Base-by-base conservation (phyloP, 2,113 vertebrate species). In the Macaca mulatta region DNA sequence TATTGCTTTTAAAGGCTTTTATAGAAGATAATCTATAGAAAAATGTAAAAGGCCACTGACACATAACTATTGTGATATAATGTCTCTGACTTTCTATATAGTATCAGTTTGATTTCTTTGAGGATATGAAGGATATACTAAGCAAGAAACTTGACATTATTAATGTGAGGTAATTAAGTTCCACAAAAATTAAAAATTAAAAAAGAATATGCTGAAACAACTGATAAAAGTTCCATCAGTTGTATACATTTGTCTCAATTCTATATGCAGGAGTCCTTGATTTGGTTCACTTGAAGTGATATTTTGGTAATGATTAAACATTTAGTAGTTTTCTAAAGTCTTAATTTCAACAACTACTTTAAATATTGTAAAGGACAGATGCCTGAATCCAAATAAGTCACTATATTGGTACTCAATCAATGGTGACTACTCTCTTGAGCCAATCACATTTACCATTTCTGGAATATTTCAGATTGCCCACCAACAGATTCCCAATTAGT, bases 131-230 rank as follows among this genome's bases (percentile, higher is more conserved):
- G 79, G 13, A 43, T 93, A 92, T 48, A 78, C 35, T 82, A 90
- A 82, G 50, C 35, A 72, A 69, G 80, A 96, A 87, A 11, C 80
- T 86, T 96, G 90, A 57, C 80, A 97, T 94, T 93, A 93, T 59
- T 93, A 82, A 93, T 93, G 95, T 93, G 50, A 96, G 22, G n/a
- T 93, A 93, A 96, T 97, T 90, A 95, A 95, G 96, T 86, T 90
- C 67, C 27, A 5, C 61, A 64, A 64, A 14, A 64, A 30, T 64
- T 64, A 12, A 64, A 64, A 45, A 75, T 75, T 30, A 45, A 45
- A 45, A 23, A 77, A 43, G 40, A 43, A 77, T 75, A 45, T 45
- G 27, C 12, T 43, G 40, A 77, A 77, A 77, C 23, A 43, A 27
- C 40, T 43, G 25, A 45, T 77, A 30, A 14, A 45, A 4, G 8